Evolutionary conservation across 2,797 vertebrate genomes (phyloP).

Genomic region (Hephaestus fuliginosus): DNA sequence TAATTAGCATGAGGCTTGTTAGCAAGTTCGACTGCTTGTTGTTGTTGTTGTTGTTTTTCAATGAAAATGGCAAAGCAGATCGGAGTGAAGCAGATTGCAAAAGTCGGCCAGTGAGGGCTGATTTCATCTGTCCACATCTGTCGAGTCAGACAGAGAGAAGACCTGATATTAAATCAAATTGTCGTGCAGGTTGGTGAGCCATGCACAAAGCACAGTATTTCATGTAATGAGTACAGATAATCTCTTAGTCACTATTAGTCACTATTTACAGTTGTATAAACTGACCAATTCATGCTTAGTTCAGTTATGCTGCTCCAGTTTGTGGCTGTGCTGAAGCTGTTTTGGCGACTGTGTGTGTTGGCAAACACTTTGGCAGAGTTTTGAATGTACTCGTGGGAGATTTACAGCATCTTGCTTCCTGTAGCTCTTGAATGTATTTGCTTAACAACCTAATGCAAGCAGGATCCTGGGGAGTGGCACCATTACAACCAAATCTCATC

Average conservation of each 20-base stretch:
- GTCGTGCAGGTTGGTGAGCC: background rate
- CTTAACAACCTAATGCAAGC: constrained; percentile 16
- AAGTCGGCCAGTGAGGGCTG: background rate
- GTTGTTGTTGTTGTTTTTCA: background rate
- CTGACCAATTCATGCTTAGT: too few species aligned
- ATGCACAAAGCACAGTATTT: background rate
- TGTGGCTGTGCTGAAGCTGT: background rate
- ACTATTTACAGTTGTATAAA: too few species aligned
- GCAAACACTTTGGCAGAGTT: constrained; percentile 2
- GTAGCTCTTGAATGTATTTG: constrained; percentile 36
- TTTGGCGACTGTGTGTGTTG: background rate
- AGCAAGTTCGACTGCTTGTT: background rate
- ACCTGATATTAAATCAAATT: background rate
- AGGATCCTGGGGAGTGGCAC: constrained; percentile 9
- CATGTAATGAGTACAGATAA: too few species aligned
- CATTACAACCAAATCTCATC: constrained; percentile 35
- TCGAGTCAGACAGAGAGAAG: background rate
- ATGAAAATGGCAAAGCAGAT: background rate
- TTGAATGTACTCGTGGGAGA: background rate
- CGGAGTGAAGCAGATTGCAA: background rate
- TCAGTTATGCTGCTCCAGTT: too few species aligned
- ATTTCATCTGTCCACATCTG: background rate
- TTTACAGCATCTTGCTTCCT: constrained; percentile 17
- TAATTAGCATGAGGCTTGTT: background rate
- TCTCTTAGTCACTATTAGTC: too few species aligned